Evolutionary conservation across 2,797 vertebrate species (phyloP), one percentile per base, ranked within the genome.

Genomic region (Anguilla obscura): DNA sequence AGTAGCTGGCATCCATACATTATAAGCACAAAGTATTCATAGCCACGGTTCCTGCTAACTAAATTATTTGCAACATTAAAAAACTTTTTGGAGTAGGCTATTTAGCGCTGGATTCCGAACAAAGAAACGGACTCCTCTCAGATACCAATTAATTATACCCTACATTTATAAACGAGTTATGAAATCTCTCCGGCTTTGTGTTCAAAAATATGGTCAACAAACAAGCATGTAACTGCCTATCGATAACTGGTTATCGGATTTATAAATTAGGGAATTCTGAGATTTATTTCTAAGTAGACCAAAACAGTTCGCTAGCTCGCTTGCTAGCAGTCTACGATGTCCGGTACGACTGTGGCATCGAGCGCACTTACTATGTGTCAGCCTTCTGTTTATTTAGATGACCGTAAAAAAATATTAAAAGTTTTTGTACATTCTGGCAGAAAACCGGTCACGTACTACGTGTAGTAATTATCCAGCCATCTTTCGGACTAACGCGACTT

Each of bases 51-150:
- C 40, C 36, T 48, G 76, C 79, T 48, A 50, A 48, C 8, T 48
- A 8, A 45, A 84, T 33, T 80, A 48, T 40, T 71, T 86, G 6
- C 63, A 79, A 87, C 8, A 86, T 14, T 18, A 10, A 60, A 89
- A 88, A 89, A 45, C 84, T 88, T 89, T 89, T 83, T 48, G 33
- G 18, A 30, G 56, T 58, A 54, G 10, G 30, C 7, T 79, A 66
- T 87, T 87, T 14, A 52, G 79, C 40, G 14, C 45, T n/a, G 60
- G 24, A 71, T 10, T 30, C 50, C 33, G 4, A 50, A 87, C 82
- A 87, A 87, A 87, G 82, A 82, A 84, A 40, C 63, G 18, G 60
- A 84, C 60, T 76, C 48, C 9, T 88, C 79, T 86, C 36, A 24
- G 60, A 7, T 3, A 66, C 24, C 1, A 69, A 84, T 33, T 24